Evolutionary conservation across 1,140 invertebrate species (phyloP), one percentile per base, ranked within the genome.

Genomic region (Cydia amplana): DNA sequence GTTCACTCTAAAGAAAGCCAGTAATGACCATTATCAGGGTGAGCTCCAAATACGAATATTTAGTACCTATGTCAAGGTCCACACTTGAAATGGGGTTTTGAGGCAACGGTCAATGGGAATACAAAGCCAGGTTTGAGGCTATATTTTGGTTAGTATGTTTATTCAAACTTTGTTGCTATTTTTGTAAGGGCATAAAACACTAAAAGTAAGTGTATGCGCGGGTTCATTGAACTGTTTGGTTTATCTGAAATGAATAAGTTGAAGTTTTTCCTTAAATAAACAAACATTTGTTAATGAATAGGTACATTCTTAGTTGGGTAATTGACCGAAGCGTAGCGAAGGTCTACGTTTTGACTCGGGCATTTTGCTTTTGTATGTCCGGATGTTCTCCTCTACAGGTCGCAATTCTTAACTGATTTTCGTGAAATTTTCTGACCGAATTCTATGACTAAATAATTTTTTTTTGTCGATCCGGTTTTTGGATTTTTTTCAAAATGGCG

Each of bases 131-230:
- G 51, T 55, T 55, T 55, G 51, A 55, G 51, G 51, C 51, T 18
- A n/a, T 55, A 55, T 55, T 55, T 55, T 55, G 51, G 51, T 55
- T 55, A 18, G 18, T n/a, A n/a, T n/a, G n/a, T n/a, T n/a, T n/a
- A n/a, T n/a, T n/a, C n/a, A n/a, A n/a, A n/a, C 5, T 46, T 46
- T 46, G 43, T 46, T 46, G 51, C 51, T 55, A 55, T 55, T 55
- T 55, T 55, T 55, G 51, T 55, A 55, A 18, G 6, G 51, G 51
- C n/a, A 51, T n/a, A n/a, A 51, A 51, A 51, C n/a, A n/a, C n/a
- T n/a, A n/a, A n/a, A n/a, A n/a, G 14, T 51, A 43, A 10, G 43
- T 51, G 49, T 51, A 51, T 16, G 49, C 6, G n/a, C n/a, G 49
- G n/a, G 51, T 55, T 55, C 51, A n/a, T 55, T 20, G 51, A 55